phyloP scores from a whole-genome alignment of 1,140 invertebrate species.

The Lepidotrigona ventralis region DNA sequence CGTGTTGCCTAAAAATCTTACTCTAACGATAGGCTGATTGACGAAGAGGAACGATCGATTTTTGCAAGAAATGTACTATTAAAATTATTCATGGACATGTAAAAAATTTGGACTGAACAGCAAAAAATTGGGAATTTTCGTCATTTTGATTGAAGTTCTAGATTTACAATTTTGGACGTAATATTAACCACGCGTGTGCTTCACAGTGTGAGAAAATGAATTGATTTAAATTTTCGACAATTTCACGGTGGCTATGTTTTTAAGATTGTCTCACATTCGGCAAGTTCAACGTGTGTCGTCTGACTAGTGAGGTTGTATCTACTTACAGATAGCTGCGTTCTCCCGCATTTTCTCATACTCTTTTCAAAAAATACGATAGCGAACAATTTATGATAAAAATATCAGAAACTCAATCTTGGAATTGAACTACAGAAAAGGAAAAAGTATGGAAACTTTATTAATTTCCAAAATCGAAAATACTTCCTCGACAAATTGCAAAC shows the following conservation, averaged over 20 bases:
- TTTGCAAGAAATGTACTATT: not conserved
- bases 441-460: not conserved
- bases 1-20: not conserved
- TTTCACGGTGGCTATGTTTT: not conserved
- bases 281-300: not conserved
- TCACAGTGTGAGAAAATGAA: too few species aligned
- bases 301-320: not conserved
- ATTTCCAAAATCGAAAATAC: not conserved
- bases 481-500: not conserved
- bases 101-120: not conserved
- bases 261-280: not conserved
- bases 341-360: not conserved
- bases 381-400: not conserved
- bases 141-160: not conserved
- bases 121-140: not conserved
- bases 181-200: not conserved
- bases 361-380: not conserved
- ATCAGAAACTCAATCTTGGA: not conserved
- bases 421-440: not conserved
- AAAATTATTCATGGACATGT: not conserved
- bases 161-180: not conserved
- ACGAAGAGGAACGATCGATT: not conserved
- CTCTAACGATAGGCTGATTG: not conserved
- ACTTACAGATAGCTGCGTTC: not conserved
- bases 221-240: not conserved